These are phyloP conservation scores for Drosophila tanythrix DNA, from an alignment of 2,888 invertebrate genomes.

Conservation along the genomic window DNA sequence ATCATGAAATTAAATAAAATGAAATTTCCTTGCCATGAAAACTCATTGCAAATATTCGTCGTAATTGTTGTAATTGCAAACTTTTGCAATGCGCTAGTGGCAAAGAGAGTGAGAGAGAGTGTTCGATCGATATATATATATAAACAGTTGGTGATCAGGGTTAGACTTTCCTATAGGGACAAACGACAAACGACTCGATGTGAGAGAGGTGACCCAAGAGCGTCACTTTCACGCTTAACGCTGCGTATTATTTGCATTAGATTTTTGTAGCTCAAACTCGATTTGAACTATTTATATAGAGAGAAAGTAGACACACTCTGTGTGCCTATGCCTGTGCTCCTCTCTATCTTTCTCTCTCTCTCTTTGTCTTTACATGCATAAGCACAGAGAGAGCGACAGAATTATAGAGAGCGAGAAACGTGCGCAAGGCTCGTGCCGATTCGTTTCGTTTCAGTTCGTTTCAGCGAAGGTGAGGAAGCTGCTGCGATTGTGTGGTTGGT, in stretches of 20 bases:
- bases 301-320: slow-evolving; percentile 63
- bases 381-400: slow-evolving; percentile 12
- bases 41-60: slow-evolving; percentile 53
- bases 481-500: slow-evolving; percentile 17
- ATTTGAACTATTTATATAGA: slow-evolving; percentile 76
- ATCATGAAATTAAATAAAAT: slow-evolving; percentile 65
- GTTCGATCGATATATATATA: not conserved
- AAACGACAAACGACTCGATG: slow-evolving; percentile 37
- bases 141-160: slow-evolving; percentile 2
- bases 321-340: slow-evolving; percentile 5
- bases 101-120: slow-evolving; percentile 5
- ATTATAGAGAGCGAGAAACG: slow-evolving; percentile 12
- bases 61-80: slow-evolving; percentile 66
- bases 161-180: slow-evolving; percentile 30
- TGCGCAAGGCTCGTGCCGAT: slow-evolving; percentile 69
- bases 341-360: slow-evolving; percentile 24
- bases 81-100: slow-evolving; percentile 28
- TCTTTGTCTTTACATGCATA: slow-evolving; percentile 3
- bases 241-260: slow-evolving; percentile 59
- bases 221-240: slow-evolving; percentile 69
- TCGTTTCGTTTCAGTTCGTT: slow-evolving; percentile 63
- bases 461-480: slow-evolving; percentile 64
- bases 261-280: slow-evolving; percentile 63
- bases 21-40: slow-evolving; percentile 64
- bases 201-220: slow-evolving; percentile 47